Percentiles rank a stretch among this genome's conserved stretches.
phyloP scores from a whole-genome alignment of 2,113 vertebrate species.

The Sus scrofa region T2T-Sscrofa CM000821.6:44292001-44292500 shows the following conservation, averaged over 20 bases:
- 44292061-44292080: background rate
- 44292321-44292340: background rate
- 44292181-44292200: background rate
- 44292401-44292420: slow-evolving; percentile 45
- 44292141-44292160: background rate
- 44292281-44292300: background rate
- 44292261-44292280: slow-evolving; percentile 42
- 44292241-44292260: background rate
- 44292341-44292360: slow-evolving; percentile 51
- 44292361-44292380: slow-evolving; percentile 49
- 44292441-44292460: background rate
- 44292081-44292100: background rate
- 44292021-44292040: background rate
- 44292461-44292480: slow-evolving; percentile 12
- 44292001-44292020: slow-evolving; percentile 33
- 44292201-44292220: slow-evolving; percentile 25
- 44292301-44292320: background rate
- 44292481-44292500: background rate
- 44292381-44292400: slow-evolving; percentile 26
- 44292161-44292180: slow-evolving; percentile 14
- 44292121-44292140: slow-evolving; percentile 13
- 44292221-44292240: background rate
- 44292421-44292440: background rate
- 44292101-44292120: slow-evolving; percentile 38
- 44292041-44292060: background rate